These are phyloP conservation scores for Enteromius paludinosus DNA, from an alignment of 2,797 vertebrate genomes.

Conservation along the genomic window DNA sequence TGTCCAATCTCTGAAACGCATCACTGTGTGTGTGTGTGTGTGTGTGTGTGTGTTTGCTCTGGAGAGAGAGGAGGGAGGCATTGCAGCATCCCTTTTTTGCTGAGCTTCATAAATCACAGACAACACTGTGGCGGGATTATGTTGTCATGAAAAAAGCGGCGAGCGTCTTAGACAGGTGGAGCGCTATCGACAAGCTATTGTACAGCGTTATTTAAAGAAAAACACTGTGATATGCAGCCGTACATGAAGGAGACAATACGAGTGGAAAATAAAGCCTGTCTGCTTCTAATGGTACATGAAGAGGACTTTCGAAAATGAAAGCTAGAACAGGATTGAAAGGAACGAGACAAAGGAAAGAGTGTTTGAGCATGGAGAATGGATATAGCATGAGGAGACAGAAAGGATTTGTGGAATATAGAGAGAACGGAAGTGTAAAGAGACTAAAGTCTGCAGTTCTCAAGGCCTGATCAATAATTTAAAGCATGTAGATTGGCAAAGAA, in stretches of 20 bases:
- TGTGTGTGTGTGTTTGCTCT: background rate
- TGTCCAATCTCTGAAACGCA: slow-evolving; percentile 22
- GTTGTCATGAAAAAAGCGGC: slow-evolving; percentile 65
- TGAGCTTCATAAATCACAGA: slow-evolving; percentile 76
- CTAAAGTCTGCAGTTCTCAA: slow-evolving; percentile 69
- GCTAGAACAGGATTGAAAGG: slow-evolving; percentile 43
- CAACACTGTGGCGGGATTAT: slow-evolving; percentile 71
- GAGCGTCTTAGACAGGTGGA: slow-evolving; percentile 66
- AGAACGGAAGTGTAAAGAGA: slow-evolving; percentile 53
- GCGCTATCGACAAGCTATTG: slow-evolving; percentile 65
- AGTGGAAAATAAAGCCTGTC: slow-evolving; percentile 57
- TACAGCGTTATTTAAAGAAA: slow-evolving; percentile 64
- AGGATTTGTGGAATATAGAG: slow-evolving; percentile 38
- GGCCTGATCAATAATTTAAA: slow-evolving; percentile 82
- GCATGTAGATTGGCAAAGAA: slow-evolving; percentile 78
- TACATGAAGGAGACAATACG: slow-evolving; percentile 60
- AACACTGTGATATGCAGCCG: slow-evolving; percentile 61
- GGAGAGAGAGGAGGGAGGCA: slow-evolving; percentile 31
- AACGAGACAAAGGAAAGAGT: background rate
- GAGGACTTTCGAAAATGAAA: slow-evolving; percentile 16
- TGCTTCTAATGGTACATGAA: slow-evolving; percentile 60
- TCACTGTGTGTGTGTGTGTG: background rate
- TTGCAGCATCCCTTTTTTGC: slow-evolving; percentile 68
- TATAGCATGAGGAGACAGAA: slow-evolving; percentile 17
- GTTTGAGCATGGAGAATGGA: background rate